A percentile compares a stretch with the other conserved stretches of the same genome.
Evolutionary conservation across 1,140 invertebrate genomes (phyloP).

Genomic region (Formica exsecta): DNA sequence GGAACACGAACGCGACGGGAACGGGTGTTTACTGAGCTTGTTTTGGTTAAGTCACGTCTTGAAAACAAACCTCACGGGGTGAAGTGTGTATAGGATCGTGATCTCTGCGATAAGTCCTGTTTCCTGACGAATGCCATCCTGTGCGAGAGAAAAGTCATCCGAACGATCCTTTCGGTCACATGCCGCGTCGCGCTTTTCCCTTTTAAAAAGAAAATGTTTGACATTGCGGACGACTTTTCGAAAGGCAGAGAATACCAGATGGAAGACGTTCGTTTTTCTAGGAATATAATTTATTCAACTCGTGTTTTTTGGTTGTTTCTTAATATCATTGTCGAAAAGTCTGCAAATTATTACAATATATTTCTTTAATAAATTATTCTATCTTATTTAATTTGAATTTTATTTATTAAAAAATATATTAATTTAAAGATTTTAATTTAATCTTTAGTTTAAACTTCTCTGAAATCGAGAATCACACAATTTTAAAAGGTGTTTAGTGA

Average conservation of each 20-base stretch:
- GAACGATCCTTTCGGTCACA: background rate
- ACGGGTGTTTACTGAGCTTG: conserved; percentile 45
- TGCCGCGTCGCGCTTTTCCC: background rate
- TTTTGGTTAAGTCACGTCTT: conserved; percentile 63
- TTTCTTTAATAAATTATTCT: background rate
- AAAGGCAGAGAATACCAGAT: background rate
- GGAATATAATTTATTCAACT: background rate
- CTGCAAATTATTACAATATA: background rate
- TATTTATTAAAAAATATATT: background rate
- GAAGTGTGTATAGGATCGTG: conserved; percentile 55
- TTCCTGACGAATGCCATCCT: conserved; percentile 49
- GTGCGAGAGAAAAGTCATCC: conserved; percentile 18
- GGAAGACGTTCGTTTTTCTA: background rate
- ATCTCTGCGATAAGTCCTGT: conserved; percentile 40
- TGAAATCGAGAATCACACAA: background rate
- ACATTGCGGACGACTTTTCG: background rate
- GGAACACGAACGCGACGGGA: conserved; percentile 29
- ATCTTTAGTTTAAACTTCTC: background rate
- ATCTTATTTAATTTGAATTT: background rate
- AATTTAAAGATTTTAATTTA: background rate
- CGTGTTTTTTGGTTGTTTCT: background rate
- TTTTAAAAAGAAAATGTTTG: conserved; percentile 34
- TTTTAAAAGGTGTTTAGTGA: background rate
- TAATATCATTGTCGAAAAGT: background rate
- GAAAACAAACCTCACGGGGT: conserved; percentile 43